Conservation (phyloP, 2,888 invertebrate species). For the Tortrix viridana region DNA sequence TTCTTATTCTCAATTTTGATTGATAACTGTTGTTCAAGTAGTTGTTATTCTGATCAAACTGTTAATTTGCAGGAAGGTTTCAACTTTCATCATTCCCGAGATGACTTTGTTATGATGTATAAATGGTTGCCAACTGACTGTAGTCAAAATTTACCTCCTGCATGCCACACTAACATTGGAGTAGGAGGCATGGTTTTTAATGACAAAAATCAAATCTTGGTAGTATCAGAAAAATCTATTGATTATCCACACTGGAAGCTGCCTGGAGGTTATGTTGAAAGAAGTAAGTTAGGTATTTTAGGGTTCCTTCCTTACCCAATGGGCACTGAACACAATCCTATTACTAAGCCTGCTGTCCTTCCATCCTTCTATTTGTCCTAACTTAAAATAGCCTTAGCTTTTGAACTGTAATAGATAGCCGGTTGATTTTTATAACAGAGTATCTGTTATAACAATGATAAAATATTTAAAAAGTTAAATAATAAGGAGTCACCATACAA, state of each 20-base stretch:
- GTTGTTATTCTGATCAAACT: not conserved
- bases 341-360: too few relatives aligned
- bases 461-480: too few relatives aligned
- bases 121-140: constrained; percentile 89
- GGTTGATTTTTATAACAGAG: too few relatives aligned
- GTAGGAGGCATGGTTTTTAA: constrained; percentile 95
- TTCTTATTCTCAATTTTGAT: not conserved
- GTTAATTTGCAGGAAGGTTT: constrained; percentile 87
- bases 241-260: constrained; percentile 90
- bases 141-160: constrained; percentile 88
- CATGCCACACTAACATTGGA: constrained; percentile 91
- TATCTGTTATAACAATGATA: too few relatives aligned
- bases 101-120: constrained; percentile 91
- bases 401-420: too few relatives aligned
- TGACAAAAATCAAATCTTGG: constrained; percentile 89
- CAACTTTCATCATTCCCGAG: constrained; percentile 93
- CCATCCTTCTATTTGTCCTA: too few relatives aligned
- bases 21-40: too few relatives aligned
- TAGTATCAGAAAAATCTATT: constrained; percentile 90
- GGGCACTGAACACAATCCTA: too few relatives aligned
- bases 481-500: too few relatives aligned
- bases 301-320: not conserved
- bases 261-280: constrained; percentile 96
- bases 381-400: too few relatives aligned
- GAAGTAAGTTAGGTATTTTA: constrained; percentile 78